These are phyloP conservation scores for Pseudococcus longispinus DNA, from an alignment of 2,888 invertebrate species.

Conservation along the genomic window DNA sequence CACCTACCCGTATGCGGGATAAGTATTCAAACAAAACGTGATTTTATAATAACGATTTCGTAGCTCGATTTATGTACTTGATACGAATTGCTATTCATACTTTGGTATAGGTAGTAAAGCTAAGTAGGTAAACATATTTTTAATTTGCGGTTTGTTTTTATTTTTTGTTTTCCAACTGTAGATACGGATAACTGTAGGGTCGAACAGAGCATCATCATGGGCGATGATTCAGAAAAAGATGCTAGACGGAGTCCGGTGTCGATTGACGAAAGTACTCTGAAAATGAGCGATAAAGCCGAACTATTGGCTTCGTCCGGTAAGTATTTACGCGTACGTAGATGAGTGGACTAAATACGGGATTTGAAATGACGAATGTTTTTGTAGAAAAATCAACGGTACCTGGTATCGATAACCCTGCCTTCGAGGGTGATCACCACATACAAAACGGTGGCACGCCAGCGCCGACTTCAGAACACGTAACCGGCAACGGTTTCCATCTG, in stretches of 20 bases:
- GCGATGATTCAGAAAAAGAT: neutral
- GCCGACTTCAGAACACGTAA: neutral
- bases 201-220: neutral
- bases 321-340: neutral
- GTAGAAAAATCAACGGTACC: slow-evolving; percentile 28
- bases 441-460: neutral
- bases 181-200: neutral
- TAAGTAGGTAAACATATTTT: no score
- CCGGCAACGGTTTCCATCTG: neutral
- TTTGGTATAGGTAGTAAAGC: no score
- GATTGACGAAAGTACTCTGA: slow-evolving; percentile 34
- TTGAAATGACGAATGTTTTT: neutral
- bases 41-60: neutral
- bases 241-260: neutral
- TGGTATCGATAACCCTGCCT: slow-evolving; percentile 60
- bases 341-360: neutral
- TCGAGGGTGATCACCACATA: slow-evolving; percentile 59
- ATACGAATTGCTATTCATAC: no score
- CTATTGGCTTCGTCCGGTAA: slow-evolving; percentile 38
- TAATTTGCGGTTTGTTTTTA: neutral
- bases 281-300: slow-evolving; percentile 50
- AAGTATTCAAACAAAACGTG: neutral
- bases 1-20: neutral
- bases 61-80: no score
- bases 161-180: neutral